Base-by-base conservation (phyloP, 2,113 vertebrate genomes). In the Anolis carolinensis region DNA sequence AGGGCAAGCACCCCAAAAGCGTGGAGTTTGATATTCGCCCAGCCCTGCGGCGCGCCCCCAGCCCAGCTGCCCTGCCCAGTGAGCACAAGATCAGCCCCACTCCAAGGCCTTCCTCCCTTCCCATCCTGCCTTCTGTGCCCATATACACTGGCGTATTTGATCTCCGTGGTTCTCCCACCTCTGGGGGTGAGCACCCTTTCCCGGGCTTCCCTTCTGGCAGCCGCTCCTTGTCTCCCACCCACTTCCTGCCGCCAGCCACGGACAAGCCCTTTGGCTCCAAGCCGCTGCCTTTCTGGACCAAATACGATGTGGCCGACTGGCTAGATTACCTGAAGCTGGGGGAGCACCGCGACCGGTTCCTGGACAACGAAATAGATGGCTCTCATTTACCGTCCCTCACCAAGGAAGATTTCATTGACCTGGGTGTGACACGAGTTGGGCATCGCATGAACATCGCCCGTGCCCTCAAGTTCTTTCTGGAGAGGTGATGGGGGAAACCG, bases 311-410 rank as follows among this genome's bases (percentile, higher is more conserved):
- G 75, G 98, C 98, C 0, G 98, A 99, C 82, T 99, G 98, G 98
- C 95, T 99, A 2, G 97, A 97, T 34, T 98, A 98, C 94, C 95
- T 99, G 92, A 98, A 98, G 93, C 92, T 99, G 94, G 96, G 97
- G 0, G 98, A 99, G 91, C 98, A 99, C 93, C 95, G 97, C 10
- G 98, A 98, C 50, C 96, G 96, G 30, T 99, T 99, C 96, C 96
- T 99, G 88, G 98, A 99, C 96, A 98, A 99, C n/a, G 98, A 99
- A 95, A 99, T 99, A 1, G 98, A 99, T 11, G 98, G 98, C 65
- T 97, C 96, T 20, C 98, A 99, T 91, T 96, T 99, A 84, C 98
- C 98, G 48, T 97, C 98, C 65, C 94, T 99, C 71, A 98, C 98
- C 92, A 99, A 99, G 97, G 98, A 99, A 72, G 98, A 99, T 91